Evolutionary conservation across 1,140 invertebrate species (phyloP).

Genomic region (Trichonephila clavata): DNA sequence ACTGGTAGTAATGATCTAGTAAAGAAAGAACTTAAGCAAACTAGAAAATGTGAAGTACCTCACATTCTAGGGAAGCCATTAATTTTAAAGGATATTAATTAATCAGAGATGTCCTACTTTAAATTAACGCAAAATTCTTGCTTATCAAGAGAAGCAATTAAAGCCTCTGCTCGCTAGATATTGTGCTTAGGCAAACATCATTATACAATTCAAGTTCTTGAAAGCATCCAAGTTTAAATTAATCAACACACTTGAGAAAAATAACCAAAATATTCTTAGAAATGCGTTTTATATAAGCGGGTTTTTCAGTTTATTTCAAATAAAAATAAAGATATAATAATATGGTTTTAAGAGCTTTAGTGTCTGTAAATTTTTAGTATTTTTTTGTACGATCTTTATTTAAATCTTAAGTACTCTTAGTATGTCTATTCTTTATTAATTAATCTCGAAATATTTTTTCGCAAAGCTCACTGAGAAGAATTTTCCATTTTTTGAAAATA

Average conservation of each 20-base stretch:
- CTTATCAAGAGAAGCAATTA: slow-evolving; percentile 43
- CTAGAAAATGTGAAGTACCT: not conserved
- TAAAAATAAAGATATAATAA: not conserved
- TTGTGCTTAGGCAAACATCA: slow-evolving; percentile 27
- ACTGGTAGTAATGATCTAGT: not conserved
- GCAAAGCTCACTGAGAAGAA: too few species aligned
- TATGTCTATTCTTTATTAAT: too few species aligned
- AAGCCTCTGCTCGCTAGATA: not conserved
- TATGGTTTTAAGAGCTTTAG: too few species aligned
- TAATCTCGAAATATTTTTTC: too few species aligned
- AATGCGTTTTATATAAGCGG: not conserved
- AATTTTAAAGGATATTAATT: slow-evolving; percentile 47
- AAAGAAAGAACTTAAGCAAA: slow-evolving; percentile 37
- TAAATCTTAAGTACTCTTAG: too few species aligned
- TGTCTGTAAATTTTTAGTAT: too few species aligned
- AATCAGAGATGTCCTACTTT: slow-evolving; percentile 48
- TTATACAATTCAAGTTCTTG: slow-evolving; percentile 26
- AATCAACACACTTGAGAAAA: slow-evolving; percentile 25
- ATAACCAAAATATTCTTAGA: not conserved
- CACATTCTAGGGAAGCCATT: not conserved
- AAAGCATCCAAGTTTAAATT: not conserved
- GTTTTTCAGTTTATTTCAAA: not conserved
- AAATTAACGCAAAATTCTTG: slow-evolving; percentile 44
- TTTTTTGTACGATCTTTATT: too few species aligned
- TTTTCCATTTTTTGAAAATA: too few species aligned